Percentiles rank a stretch among this genome's conserved stretches.
Evolutionary conservation across 2,888 invertebrate species (phyloP).

Genomic region (Tethea ocularis): DNA sequence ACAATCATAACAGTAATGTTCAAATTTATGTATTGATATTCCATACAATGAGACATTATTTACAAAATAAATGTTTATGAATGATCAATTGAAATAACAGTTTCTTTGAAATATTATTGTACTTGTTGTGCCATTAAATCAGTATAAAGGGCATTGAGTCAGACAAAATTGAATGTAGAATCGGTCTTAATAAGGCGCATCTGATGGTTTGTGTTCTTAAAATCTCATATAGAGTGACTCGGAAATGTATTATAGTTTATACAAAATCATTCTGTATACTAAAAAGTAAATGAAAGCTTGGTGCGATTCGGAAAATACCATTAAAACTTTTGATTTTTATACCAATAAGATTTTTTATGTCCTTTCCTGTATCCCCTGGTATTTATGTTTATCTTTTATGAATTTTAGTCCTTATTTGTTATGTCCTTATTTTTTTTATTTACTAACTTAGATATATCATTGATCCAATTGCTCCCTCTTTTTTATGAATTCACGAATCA

Average conservation of each 20-base stretch:
- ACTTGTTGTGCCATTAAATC: constrained; percentile 71
- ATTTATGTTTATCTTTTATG: constrained; percentile 15
- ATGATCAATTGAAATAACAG: constrained; percentile 18
- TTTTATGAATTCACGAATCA: too few relatives aligned
- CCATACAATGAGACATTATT: constrained; percentile 43
- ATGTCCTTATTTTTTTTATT: not conserved
- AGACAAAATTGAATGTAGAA: constrained; percentile 76
- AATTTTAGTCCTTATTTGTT: not conserved
- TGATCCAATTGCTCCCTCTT: too few relatives aligned
- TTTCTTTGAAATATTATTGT: constrained; percentile 39
- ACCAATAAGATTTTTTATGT: constrained; percentile 76
- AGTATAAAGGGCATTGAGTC: constrained; percentile 67
- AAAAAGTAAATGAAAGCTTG: constrained; percentile 84
- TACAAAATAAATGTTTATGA: constrained; percentile 39
- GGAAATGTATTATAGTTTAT: constrained; percentile 77
- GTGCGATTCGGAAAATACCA: constrained; percentile 84
- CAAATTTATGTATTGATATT: constrained; percentile 57
- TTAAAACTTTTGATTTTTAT: constrained; percentile 85
- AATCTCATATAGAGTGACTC: constrained; percentile 65
- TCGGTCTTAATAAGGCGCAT: constrained; percentile 65
- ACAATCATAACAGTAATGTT: constrained; percentile 58
- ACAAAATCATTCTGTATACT: constrained; percentile 83
- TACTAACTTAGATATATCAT: too few relatives aligned
- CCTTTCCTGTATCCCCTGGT: constrained; percentile 28
- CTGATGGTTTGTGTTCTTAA: constrained; percentile 64